Percentiles rank a stretch among this genome's conserved stretches.
Conservation (phyloP, 2,797 vertebrate species). For the Cirrhinus mrigala region DNA sequence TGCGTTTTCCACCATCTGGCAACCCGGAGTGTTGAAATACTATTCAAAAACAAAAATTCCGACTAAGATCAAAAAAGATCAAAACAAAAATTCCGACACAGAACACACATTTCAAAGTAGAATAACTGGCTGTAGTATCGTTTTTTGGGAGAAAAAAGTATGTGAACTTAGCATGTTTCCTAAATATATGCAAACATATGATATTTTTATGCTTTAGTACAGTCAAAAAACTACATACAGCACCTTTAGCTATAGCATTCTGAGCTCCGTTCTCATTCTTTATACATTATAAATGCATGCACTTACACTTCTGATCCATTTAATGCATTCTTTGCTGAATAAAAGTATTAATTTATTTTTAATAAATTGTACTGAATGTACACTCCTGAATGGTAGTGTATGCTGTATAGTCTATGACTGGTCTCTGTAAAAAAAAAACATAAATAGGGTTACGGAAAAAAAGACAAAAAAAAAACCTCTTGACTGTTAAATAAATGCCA, state of each 20-base stretch:
- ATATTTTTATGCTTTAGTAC: too few species aligned
- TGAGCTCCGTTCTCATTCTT: not conserved
- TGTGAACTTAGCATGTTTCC: too few species aligned
- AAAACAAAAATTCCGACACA: not conserved
- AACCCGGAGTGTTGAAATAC: not conserved
- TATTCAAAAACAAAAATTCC: not conserved
- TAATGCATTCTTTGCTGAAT: too few species aligned
- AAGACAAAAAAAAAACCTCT: not conserved
- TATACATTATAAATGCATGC: not conserved
- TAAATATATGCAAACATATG: too few species aligned
- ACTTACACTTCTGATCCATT: not conserved
- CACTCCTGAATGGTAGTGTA: not conserved
- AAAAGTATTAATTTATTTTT: not conserved
- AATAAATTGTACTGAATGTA: not conserved
- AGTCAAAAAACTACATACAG: too few species aligned
- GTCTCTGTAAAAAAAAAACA: not conserved
- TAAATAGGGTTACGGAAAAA: not conserved
- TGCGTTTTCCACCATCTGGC: not conserved
- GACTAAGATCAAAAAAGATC: too few species aligned
- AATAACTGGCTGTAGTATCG: too few species aligned
- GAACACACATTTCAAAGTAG: not conserved
- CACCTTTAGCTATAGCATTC: too few species aligned
- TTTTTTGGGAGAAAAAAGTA: too few species aligned
- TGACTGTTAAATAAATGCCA: constrained; percentile 32
- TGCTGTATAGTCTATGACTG: not conserved